These are phyloP conservation scores for Cerastis leucographa DNA, from an alignment of 2,888 invertebrate species.

Conservation along the genomic window DNA sequence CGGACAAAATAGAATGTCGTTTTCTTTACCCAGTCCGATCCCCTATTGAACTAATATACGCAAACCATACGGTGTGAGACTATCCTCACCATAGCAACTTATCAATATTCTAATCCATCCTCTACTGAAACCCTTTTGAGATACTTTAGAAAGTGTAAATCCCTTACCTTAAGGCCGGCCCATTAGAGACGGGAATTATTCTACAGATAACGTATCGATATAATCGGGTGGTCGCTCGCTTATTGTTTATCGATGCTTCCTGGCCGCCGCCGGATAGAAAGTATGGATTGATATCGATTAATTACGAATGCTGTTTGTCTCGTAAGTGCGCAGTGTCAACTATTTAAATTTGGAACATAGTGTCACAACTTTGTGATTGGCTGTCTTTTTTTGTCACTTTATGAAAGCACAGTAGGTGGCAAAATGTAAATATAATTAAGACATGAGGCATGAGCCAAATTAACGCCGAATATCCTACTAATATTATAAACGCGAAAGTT, in stretches of 20 bases:
- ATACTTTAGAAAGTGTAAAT: conserved; percentile 89
- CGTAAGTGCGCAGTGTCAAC: conserved; percentile 85
- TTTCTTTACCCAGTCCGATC: too few relatives aligned
- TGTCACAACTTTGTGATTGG: conserved; percentile 63
- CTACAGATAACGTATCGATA: conserved; percentile 86
- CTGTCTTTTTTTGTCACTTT: conserved; percentile 52
- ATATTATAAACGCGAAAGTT: too few relatives aligned
- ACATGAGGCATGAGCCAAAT: too few relatives aligned
- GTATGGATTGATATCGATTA: conserved; percentile 86
- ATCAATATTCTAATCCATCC: conserved; percentile 88
- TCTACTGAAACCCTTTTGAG: conserved; percentile 80
- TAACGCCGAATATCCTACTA: too few relatives aligned
- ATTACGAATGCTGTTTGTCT: conserved; percentile 83
- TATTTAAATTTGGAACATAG: conserved; percentile 71
- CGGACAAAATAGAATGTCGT: too few relatives aligned
- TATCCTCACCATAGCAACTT: conserved; percentile 68
- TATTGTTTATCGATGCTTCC: conserved; percentile 89
- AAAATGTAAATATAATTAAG: background rate
- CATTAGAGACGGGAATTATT: conserved; percentile 88
- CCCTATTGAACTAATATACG: background rate
- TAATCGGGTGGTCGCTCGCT: conserved; percentile 85
- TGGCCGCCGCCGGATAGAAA: conserved; percentile 76
- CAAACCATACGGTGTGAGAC: conserved; percentile 50
- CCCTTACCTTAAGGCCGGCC: conserved; percentile 84
- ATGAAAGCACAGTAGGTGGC: conserved; percentile 5